Conservation (phyloP, 2,888 invertebrate species). For the Limnephilus auricula region DNA sequence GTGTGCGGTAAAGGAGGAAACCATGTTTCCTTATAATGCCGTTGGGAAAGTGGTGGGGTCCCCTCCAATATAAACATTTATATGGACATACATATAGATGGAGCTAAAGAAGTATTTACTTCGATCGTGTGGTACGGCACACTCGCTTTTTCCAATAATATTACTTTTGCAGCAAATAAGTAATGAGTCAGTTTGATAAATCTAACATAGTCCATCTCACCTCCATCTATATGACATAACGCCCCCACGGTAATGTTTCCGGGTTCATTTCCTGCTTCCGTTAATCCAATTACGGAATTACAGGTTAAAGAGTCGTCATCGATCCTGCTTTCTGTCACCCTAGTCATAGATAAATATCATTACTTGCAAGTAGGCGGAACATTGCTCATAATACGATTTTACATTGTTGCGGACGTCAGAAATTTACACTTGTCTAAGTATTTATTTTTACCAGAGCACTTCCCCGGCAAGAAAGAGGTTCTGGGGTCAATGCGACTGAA, state of each 20-base stretch:
- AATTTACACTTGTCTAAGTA: neutral
- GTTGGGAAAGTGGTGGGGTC: no score
- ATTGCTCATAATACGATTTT: neutral
- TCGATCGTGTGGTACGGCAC: no score
- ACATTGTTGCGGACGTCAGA: neutral
- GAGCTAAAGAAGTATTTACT: no score
- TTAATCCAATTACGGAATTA: conserved; percentile 18
- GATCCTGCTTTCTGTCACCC: neutral
- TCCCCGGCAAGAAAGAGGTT: no score
- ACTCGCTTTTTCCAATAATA: no score
- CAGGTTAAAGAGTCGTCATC: neutral
- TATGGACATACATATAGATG: no score
- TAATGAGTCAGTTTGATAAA: neutral
- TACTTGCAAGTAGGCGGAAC: neutral
- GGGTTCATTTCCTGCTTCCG: conserved; percentile 9
- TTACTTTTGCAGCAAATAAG: neutral
- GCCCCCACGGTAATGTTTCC: neutral
- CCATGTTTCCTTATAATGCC: no score
- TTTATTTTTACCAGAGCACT: no score
- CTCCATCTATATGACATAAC: neutral
- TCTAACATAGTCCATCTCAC: neutral
- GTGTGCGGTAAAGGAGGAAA: no score
- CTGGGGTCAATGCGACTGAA: no score
- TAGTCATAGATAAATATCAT: neutral
- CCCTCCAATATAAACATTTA: no score